Evolutionary conservation across 2,888 invertebrate genomes (phyloP), one percentile per base, ranked within the genome.

Genomic region (Thereva nobilitata): DNA sequence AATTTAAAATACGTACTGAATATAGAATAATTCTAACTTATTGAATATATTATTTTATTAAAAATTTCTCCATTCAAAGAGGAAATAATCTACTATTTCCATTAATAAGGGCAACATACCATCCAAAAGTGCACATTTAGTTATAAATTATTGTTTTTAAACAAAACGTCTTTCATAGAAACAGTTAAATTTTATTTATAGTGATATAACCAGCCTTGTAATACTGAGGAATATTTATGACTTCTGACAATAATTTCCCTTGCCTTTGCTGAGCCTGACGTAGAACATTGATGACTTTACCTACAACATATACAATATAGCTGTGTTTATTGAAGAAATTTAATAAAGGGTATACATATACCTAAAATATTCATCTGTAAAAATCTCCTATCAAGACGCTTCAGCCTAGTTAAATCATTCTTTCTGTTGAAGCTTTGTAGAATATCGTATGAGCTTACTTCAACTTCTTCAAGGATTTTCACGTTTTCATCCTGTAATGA

Each of bases 181-280:
- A 68, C 68, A 74, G 75, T 74, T 74, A 76, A 72, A 76, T 77
- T 70, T 77, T 79, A 67, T 77, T 76, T 72, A 80, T 74, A 70
- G 74, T 77, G 67, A 81, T 74, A 75, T 77, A 78, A 66, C 80
- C 80, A 73, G 75, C 73, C 67, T 75, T 74, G 72, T 81, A 81
- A 77, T 79, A 81, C 76, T 80, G 80, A 67, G 80, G 80, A 75
- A 81, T 79, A 73, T 76, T 73, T 68, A 81, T 75, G 72, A 74
- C 75, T 66, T 80, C 79, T 45, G 77, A 75, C 70, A 79, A 65
- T 47, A 75, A 74, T 55, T 72, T 66, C 56, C 68, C 70, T 68
- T 69, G 72, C 72, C 73, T 74, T 66, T 73, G 76, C 67, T 75
- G 77, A 56, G 77, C 77, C 70, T 80, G 79, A 12, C 80, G 74